phyloP scores from a whole-genome alignment of 2,113 vertebrate species.

The Thinocorus orbignyianus region DNA sequence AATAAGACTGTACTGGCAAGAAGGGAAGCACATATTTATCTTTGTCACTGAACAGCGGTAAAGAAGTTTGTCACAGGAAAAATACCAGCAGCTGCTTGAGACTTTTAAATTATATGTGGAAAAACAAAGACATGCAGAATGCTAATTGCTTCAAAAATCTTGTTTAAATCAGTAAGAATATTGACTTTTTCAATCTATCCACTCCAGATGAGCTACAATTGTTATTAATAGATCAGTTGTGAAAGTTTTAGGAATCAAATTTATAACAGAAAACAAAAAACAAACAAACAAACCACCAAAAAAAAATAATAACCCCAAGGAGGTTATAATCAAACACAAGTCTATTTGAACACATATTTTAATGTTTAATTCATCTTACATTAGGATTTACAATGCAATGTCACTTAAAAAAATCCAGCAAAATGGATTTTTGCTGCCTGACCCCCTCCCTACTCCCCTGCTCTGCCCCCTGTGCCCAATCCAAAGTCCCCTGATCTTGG shows the following conservation, averaged over 20 bases:
- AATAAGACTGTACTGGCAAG: neutral
- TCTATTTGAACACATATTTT: neutral
- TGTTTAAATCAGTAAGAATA: neutral
- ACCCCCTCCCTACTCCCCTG: neutral
- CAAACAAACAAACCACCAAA: too few species aligned
- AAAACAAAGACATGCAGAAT: neutral
- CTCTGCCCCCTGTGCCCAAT: accelerated
- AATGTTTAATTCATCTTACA: neutral
- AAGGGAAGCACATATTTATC: neutral
- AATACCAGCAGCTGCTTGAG: neutral
- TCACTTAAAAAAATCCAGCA: neutral
- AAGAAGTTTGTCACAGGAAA: neutral
- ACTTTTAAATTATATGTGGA: neutral
- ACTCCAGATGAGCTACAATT: neutral
- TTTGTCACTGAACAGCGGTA: neutral
- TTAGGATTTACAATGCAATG: neutral
- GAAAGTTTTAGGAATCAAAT: neutral
- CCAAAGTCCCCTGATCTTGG: neutral
- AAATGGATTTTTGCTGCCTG: neutral
- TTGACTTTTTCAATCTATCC: neutral
- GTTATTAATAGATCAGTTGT: neutral
- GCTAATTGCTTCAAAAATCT: neutral
- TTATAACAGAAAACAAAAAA: neutral
- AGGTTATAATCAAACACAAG: neutral
- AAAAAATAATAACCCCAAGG: too few species aligned